These are phyloP conservation scores for Onchidella celtica DNA, from an alignment of 2,888 invertebrate genomes.

Conservation along the genomic window DNA sequence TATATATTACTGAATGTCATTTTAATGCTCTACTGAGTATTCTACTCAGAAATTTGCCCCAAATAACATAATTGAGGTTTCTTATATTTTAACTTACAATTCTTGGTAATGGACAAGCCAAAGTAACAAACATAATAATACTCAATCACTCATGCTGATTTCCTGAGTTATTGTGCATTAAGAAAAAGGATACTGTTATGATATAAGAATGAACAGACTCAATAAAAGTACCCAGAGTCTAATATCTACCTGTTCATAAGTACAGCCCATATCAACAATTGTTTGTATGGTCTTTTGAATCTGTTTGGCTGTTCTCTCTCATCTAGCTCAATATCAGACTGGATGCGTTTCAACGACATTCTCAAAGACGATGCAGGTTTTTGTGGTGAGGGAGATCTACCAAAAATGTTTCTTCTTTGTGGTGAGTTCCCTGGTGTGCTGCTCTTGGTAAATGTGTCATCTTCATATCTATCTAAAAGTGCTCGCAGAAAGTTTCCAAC, in stretches of 20 bases:
- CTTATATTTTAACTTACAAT: too few species aligned
- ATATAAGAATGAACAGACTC: too few species aligned
- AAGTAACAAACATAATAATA: too few species aligned
- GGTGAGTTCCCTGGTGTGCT: background rate
- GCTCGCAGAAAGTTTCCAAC: conserved; percentile 58
- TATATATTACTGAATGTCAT: too few species aligned
- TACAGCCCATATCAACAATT: conserved; percentile 76
- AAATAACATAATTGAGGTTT: too few species aligned
- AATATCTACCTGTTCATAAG: conserved; percentile 69
- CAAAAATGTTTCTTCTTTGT: background rate
- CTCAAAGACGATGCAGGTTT: background rate
- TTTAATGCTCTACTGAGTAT: too few species aligned
- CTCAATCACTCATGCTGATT: too few species aligned
- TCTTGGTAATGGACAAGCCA: too few species aligned
- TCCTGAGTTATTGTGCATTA: too few species aligned
- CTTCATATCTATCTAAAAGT: conserved; percentile 67
- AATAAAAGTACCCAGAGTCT: background rate
- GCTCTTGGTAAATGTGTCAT: conserved; percentile 39
- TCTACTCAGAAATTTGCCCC: too few species aligned
- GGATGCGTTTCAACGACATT: background rate
- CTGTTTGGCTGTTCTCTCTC: conserved; percentile 37
- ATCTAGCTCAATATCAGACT: background rate
- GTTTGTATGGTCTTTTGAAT: conserved; percentile 72
- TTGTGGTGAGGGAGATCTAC: background rate
- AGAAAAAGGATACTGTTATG: too few species aligned